phyloP scores from a whole-genome alignment of 1,140 invertebrate species.

The Tachypleus tridentatus region DNA sequence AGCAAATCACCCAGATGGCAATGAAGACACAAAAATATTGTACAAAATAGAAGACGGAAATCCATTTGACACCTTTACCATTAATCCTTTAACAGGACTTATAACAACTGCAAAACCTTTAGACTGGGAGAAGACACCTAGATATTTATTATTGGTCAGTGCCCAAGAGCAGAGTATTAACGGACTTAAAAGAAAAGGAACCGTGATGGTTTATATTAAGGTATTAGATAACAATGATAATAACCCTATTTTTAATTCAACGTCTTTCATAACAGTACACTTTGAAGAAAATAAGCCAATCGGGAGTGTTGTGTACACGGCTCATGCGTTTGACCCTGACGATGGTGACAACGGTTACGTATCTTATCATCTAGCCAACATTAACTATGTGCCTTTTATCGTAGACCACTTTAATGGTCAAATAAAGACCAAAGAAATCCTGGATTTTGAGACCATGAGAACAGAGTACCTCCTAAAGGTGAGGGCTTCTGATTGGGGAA shows the following conservation, averaged over 20 bases:
- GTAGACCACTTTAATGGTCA: slow-evolving; percentile 90
- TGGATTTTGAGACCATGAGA: slow-evolving; percentile 86
- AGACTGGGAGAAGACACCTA: slow-evolving; percentile 75
- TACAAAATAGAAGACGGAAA: slow-evolving; percentile 86
- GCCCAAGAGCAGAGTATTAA: slow-evolving; percentile 62
- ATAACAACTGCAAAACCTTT: slow-evolving; percentile 68
- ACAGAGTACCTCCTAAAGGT: slow-evolving; percentile 55
- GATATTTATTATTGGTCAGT: slow-evolving; percentile 82
- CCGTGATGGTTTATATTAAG: slow-evolving; percentile 76
- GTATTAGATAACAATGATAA: slow-evolving; percentile 86
- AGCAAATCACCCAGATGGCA: slow-evolving; percentile 65
- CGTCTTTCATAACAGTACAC: slow-evolving; percentile 26
- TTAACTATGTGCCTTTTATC: slow-evolving; percentile 71
- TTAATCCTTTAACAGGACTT: slow-evolving; percentile 79
- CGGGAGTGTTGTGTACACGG: slow-evolving; percentile 64
- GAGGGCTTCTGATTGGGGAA: slow-evolving; percentile 86
- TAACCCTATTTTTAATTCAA: slow-evolving; percentile 65
- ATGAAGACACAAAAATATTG: slow-evolving; percentile 50
- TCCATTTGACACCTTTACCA: slow-evolving; percentile 70
- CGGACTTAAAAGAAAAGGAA: slow-evolving; percentile 43
- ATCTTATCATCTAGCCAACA: slow-evolving; percentile 81
- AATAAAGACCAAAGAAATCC: slow-evolving; percentile 60
- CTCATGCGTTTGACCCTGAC: slow-evolving; percentile 75
- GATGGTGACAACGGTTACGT: slow-evolving; percentile 91
- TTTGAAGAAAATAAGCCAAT: slow-evolving; percentile 74